phyloP scores from a whole-genome alignment of 1,140 invertebrate genomes.

The Mercenaria mercenaria region DNA sequence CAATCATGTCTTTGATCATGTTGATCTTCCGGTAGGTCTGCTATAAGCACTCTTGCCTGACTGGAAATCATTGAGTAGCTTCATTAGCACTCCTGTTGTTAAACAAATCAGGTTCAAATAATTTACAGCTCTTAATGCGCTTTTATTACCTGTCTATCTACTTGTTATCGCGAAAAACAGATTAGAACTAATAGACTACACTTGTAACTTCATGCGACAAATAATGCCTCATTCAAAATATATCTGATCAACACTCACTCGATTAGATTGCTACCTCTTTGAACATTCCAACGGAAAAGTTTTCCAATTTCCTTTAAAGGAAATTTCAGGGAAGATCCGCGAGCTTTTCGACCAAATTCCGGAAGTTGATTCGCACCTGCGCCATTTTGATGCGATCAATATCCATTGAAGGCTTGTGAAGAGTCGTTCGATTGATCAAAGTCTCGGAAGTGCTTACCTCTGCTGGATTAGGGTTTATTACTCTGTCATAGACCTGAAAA shows the following conservation, averaged over 20 bases:
- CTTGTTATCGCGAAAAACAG: constrained; percentile 47
- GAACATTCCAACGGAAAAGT: constrained; percentile 53
- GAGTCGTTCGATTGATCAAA: constrained; percentile 57
- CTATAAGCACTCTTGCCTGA: constrained; percentile 32
- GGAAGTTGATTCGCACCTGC: constrained; percentile 48
- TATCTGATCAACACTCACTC: constrained; percentile 38
- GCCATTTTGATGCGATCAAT: constrained; percentile 59
- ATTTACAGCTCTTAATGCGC: constrained; percentile 51
- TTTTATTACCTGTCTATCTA: constrained; percentile 41
- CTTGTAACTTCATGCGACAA: constrained; percentile 62
- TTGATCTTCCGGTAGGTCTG: not conserved
- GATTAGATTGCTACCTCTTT: constrained; percentile 48
- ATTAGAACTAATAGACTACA: constrained; percentile 63
- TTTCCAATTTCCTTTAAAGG: constrained; percentile 68
- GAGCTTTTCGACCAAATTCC: constrained; percentile 43
- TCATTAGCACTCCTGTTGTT: constrained; percentile 53
- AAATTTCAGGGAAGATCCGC: constrained; percentile 63
- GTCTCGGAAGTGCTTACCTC: constrained; percentile 66
- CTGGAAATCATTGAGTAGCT: constrained; percentile 11
- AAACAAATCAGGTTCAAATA: constrained; percentile 56
- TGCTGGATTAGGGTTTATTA: constrained; percentile 66
- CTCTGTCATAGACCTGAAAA: not conserved
- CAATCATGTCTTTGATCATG: not conserved
- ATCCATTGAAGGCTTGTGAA: constrained; percentile 58
- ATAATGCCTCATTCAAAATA: constrained; percentile 61